Percentiles rank a stretch among this genome's conserved stretches.
phyloP scores from a whole-genome alignment of 2,888 invertebrate species.

The Zootermopsis nevadensis region DNA sequence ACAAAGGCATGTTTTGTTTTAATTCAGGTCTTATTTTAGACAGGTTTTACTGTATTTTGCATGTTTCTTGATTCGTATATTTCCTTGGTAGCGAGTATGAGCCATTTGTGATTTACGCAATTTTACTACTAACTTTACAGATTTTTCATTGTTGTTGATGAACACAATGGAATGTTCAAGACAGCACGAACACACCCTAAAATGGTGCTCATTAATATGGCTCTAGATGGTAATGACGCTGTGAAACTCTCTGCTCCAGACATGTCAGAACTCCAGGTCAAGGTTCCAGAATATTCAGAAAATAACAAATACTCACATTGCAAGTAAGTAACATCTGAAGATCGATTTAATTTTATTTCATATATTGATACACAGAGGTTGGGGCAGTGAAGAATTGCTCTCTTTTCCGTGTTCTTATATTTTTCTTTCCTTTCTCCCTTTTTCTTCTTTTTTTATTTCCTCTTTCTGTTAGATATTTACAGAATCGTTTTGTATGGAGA shows the following conservation, averaged over 20 bases:
- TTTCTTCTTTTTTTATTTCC: not conserved
- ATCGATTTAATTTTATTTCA: not conserved
- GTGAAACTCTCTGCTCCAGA: conserved; percentile 64
- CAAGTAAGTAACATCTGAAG: not conserved
- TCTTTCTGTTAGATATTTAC: not conserved
- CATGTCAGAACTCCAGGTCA: conserved; percentile 56
- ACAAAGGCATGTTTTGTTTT: not conserved
- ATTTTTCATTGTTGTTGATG: conserved; percentile 63
- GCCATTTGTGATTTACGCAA: not conserved
- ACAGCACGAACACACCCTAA: conserved; percentile 64
- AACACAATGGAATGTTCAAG: conserved; percentile 61
- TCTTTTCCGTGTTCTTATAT: not conserved
- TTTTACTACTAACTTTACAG: conserved; percentile 57
- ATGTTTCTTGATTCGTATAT: not conserved
- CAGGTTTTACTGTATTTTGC: too few species aligned
- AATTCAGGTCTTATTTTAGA: too few species aligned
- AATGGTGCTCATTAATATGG: conserved; percentile 63
- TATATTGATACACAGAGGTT: not conserved
- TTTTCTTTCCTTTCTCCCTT: not conserved
- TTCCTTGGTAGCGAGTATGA: not conserved
- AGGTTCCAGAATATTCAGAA: not conserved
- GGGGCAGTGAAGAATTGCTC: not conserved
- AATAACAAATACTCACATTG: not conserved
- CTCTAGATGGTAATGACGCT: conserved; percentile 61
- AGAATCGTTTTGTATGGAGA: not conserved